Evolutionary conservation across 1,140 invertebrate species (phyloP).

Genomic region (Aphelinus atriplicis): DNA sequence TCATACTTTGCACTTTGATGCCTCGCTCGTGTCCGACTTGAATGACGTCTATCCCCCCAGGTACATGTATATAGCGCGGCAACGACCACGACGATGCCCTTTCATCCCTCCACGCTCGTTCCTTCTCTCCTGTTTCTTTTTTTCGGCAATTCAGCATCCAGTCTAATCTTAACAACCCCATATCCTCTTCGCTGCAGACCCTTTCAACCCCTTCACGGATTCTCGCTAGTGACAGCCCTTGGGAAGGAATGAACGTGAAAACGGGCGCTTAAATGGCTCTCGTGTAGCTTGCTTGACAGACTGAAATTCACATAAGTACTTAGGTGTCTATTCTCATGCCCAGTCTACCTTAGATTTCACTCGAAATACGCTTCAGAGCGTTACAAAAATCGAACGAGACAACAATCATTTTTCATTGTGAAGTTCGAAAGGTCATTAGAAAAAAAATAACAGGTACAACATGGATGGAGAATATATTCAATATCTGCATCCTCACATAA

Average conservation of each 20-base stretch:
- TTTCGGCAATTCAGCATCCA: conserved; percentile 34
- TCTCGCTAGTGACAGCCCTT: neutral
- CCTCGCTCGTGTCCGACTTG: conserved; percentile 2
- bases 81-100: neutral
- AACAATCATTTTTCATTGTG: too few species aligned
- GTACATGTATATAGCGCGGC: conserved; percentile 1
- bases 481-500: too few species aligned
- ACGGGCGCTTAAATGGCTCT: conserved; percentile 7
- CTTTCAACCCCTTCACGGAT: conserved; percentile 10
- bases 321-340: too few species aligned
- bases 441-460: too few species aligned
- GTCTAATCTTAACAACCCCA: conserved; percentile 34
- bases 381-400: too few species aligned
- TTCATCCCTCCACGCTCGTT: conserved; percentile 19
- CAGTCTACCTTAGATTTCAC: too few species aligned
- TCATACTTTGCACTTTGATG: conserved; percentile 8
- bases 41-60: conserved; percentile 24
- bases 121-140: neutral
- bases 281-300: neutral
- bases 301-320: too few species aligned
- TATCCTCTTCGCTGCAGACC: conserved; percentile 21
- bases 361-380: too few species aligned
- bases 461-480: too few species aligned
- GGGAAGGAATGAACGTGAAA: neutral
- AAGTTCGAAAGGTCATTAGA: too few species aligned